Percentiles rank a stretch among this genome's conserved stretches.
phyloP scores from a whole-genome alignment of 2,888 invertebrate genomes.

The Sinohyriopsis cumingii region DNA sequence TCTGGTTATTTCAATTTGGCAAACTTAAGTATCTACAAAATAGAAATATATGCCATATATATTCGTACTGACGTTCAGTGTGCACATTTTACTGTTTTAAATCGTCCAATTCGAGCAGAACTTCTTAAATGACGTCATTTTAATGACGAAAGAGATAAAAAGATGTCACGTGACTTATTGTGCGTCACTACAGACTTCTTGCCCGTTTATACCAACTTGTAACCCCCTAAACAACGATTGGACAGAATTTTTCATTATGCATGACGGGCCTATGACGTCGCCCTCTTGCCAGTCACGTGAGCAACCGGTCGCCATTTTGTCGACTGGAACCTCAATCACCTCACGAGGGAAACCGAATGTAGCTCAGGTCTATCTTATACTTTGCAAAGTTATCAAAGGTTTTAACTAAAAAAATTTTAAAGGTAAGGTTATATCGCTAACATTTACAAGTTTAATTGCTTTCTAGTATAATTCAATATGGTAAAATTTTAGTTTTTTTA shows the following conservation, averaged over 20 bases:
- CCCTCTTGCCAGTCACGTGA: constrained; percentile 49
- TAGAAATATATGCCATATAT: too few species aligned
- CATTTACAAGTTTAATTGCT: too few species aligned
- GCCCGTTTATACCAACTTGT: constrained; percentile 12
- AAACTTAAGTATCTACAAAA: too few species aligned
- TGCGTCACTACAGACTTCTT: constrained; percentile 6
- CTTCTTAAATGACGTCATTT: too few species aligned
- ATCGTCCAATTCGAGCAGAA: not conserved
- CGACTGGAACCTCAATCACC: constrained; percentile 31
- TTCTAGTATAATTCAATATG: too few species aligned
- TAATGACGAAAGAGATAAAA: not conserved
- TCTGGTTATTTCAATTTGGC: too few species aligned
- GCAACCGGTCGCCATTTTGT: constrained; percentile 51
- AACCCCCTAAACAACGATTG: constrained; percentile 35
- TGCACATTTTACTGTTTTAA: not conserved
- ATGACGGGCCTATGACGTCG: constrained; percentile 50
- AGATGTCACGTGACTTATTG: not conserved
- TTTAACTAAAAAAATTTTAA: too few species aligned
- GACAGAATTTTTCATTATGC: constrained; percentile 42
- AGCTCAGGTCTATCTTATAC: not conserved
- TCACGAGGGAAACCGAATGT: constrained; percentile 30
- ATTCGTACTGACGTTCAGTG: constrained; percentile 2
- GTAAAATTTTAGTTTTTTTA: too few species aligned
- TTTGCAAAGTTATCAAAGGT: too few species aligned
- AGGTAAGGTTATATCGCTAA: too few species aligned